Conservation (phyloP, 2,113 vertebrate genomes). For the Uria aalge region DNA sequence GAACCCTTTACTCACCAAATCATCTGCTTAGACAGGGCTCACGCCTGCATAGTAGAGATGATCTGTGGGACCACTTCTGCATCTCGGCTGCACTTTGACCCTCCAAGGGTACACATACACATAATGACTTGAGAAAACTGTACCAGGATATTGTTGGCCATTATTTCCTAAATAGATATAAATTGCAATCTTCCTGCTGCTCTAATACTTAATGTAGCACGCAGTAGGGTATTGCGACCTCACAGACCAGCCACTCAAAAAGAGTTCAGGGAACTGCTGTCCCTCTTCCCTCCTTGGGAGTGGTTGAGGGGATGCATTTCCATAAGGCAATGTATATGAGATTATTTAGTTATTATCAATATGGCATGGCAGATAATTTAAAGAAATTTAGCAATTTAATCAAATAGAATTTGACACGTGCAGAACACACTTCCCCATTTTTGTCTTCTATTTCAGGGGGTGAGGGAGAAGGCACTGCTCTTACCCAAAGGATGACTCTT, state of each 20-base stretch:
- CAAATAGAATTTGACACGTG: neutral
- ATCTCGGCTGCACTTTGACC: neutral
- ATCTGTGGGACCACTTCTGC: neutral
- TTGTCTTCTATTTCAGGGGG: neutral
- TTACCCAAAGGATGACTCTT: neutral
- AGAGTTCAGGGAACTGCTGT: neutral
- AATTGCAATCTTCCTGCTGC: neutral
- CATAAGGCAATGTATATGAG: neutral
- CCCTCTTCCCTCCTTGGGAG: neutral
- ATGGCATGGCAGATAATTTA: neutral
- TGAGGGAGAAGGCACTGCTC: neutral
- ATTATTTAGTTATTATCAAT: neutral
- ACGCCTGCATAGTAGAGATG: accelerated
- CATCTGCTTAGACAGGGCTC: neutral
- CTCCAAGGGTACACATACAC: neutral
- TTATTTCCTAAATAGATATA: neutral
- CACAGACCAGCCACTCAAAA: neutral
- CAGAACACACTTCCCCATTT: neutral
- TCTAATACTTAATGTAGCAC: neutral
- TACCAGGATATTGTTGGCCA: neutral
- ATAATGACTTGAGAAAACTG: neutral
- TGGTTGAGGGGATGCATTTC: neutral
- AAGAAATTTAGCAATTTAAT: neutral
- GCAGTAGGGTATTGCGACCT: neutral
- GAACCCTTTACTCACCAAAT: neutral